Evolutionary conservation across 2,797 vertebrate genomes (phyloP).

Genomic region (Pantherophis vulpinus): DNA sequence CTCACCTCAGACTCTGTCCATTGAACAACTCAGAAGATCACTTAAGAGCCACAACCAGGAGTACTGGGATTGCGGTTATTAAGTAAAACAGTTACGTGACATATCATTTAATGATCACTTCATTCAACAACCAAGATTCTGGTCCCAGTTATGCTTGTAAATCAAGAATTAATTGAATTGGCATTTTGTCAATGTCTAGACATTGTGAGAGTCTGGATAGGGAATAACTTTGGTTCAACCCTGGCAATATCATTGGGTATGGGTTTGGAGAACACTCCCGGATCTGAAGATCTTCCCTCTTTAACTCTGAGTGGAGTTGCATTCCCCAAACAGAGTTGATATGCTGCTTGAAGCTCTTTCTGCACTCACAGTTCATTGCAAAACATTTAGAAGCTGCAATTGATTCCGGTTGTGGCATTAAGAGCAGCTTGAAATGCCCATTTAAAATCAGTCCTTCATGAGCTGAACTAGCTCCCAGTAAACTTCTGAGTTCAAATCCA

Average conservation of each 20-base stretch:
- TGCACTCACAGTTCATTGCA: not conserved
- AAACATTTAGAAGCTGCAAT: not conserved
- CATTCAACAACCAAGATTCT: not conserved
- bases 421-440: not conserved
- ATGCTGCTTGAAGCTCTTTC: not conserved
- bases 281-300: not conserved
- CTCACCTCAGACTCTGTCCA: not conserved
- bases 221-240: not conserved
- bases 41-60: not conserved
- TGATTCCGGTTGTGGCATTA: not conserved
- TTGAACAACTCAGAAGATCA: not conserved
- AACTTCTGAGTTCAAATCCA: not conserved
- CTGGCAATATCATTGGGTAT: not conserved
- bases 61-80: not conserved
- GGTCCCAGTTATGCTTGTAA: not conserved
- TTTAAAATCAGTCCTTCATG: not conserved
- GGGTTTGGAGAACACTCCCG: not conserved
- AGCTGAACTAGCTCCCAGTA: not conserved
- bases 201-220: not conserved
- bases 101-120: not conserved
- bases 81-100: not conserved
- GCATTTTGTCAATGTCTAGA: not conserved
- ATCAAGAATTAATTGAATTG: not conserved
- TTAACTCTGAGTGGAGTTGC: not conserved
- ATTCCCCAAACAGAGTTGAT: not conserved